Conservation (phyloP, 2,113 vertebrate species). For the Jacana jacana region DNA sequence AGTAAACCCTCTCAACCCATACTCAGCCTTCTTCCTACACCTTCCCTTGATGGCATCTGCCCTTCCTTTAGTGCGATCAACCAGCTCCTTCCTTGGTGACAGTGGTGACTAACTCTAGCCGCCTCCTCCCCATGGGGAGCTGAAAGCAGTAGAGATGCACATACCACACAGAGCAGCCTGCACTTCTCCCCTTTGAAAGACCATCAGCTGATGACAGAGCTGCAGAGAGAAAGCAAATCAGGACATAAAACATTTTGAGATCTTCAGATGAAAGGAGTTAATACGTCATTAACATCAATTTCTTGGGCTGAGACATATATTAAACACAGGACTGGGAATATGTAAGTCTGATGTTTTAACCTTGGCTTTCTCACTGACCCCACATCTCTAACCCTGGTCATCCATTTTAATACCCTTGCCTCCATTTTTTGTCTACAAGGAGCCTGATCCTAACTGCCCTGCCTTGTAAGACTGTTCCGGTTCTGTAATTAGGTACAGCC, state of each 20-base stretch:
- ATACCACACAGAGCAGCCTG: not conserved
- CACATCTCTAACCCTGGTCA: not conserved
- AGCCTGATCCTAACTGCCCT: not conserved
- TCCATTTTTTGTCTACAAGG: not conserved
- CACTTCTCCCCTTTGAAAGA: not conserved
- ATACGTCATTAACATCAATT: not conserved
- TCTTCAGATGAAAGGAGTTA: conserved; percentile 20
- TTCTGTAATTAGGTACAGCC: not conserved
- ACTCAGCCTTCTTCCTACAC: not conserved
- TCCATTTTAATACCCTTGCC: not conserved
- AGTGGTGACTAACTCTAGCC: not conserved
- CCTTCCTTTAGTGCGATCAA: not conserved
- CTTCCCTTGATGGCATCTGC: not conserved
- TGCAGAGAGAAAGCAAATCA: not conserved
- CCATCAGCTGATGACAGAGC: not conserved
- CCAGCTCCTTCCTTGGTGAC: fast-evolving
- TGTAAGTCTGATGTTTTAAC: not conserved
- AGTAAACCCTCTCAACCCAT: not conserved
- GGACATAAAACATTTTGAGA: not conserved
- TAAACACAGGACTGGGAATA: conserved; percentile 1
- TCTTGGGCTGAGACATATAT: not conserved
- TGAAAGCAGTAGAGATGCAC: not conserved
- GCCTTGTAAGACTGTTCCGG: not conserved
- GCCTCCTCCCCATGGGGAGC: not conserved
- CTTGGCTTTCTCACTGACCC: not conserved